These are phyloP conservation scores for Orientallactaga bullata DNA, from an alignment of 2,113 vertebrate genomes.

Conservation along the genomic window DNA sequence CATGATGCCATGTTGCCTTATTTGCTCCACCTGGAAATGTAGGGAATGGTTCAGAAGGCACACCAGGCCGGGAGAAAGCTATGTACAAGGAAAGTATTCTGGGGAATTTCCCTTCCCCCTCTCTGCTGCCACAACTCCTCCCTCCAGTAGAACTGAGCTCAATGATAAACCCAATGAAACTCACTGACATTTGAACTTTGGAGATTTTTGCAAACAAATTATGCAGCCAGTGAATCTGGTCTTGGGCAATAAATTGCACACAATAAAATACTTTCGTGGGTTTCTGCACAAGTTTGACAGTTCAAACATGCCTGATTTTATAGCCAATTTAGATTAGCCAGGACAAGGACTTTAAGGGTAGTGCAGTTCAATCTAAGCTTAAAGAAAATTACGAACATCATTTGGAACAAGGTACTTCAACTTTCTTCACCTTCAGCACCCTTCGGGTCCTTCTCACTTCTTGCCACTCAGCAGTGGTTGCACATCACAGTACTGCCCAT, in stretches of 20 bases:
- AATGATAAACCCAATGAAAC: conserved; percentile 14
- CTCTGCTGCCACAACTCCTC: background rate
- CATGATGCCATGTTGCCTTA: background rate
- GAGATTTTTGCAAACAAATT: conserved; percentile 64
- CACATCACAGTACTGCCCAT: background rate
- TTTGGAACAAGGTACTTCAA: conserved; percentile 10
- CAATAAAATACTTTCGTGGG: conserved; percentile 56
- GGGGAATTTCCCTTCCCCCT: background rate
- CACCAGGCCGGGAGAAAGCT: background rate
- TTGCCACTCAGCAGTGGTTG: background rate
- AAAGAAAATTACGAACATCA: background rate
- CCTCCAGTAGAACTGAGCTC: background rate
- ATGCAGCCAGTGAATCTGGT: conserved; percentile 23
- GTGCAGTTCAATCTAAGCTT: conserved; percentile 23
- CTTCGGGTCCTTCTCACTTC: background rate
- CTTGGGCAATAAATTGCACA: conserved; percentile 33
- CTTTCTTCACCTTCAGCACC: background rate
- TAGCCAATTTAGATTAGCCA: conserved; percentile 44
- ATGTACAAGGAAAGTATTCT: background rate
- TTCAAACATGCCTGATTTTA: conserved; percentile 48
- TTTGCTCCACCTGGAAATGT: background rate
- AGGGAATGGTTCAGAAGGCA: background rate
- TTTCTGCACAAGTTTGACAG: conserved; percentile 38
- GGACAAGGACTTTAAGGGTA: conserved; percentile 20
- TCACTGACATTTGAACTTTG: conserved; percentile 8